Conservation (phyloP, 2,888 invertebrate genomes). For the Dasysyrphus albostriatus region DNA sequence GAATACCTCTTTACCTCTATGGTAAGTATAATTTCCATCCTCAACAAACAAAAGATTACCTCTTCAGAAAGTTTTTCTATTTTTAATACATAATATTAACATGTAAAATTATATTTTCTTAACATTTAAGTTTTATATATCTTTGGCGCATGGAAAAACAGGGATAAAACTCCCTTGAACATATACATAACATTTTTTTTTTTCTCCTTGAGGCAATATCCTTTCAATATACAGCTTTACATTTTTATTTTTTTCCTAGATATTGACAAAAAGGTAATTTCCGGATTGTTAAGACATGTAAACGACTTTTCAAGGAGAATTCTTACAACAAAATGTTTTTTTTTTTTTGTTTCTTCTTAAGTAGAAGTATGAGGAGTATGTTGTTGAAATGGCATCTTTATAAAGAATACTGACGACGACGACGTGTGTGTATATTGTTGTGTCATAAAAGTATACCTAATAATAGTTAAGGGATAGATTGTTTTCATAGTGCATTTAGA, state of each 20-base stretch:
- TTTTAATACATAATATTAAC: neutral
- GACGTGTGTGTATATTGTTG: slow-evolving; percentile 1
- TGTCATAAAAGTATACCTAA: neutral
- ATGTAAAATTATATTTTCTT: slow-evolving; percentile 2
- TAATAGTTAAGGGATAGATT: neutral
- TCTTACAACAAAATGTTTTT: slow-evolving; percentile 35
- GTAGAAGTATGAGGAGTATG: neutral
- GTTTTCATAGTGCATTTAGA: slow-evolving; percentile 1
- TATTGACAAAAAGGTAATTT: slow-evolving; percentile 56
- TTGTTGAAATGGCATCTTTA: neutral
- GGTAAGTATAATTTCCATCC: neutral
- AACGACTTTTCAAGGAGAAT: slow-evolving; percentile 39
- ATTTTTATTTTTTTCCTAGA: neutral
- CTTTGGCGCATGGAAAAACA: neutral
- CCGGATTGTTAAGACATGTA: slow-evolving; percentile 48
- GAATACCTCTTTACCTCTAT: neutral
- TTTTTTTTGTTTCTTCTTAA: neutral
- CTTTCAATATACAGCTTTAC: slow-evolving; percentile 11
- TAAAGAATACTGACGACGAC: neutral
- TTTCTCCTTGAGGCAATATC: slow-evolving; percentile 26
- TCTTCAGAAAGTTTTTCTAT: neutral
- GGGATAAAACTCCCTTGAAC: slow-evolving; percentile 14
- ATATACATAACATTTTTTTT: neutral
- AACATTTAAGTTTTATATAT: neutral
- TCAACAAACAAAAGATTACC: slow-evolving; percentile 3